A percentile compares a stretch with the other conserved stretches of the same genome.
phyloP scores from a whole-genome alignment of 2,113 vertebrate species.

The Meriones unguiculatus region DNA sequence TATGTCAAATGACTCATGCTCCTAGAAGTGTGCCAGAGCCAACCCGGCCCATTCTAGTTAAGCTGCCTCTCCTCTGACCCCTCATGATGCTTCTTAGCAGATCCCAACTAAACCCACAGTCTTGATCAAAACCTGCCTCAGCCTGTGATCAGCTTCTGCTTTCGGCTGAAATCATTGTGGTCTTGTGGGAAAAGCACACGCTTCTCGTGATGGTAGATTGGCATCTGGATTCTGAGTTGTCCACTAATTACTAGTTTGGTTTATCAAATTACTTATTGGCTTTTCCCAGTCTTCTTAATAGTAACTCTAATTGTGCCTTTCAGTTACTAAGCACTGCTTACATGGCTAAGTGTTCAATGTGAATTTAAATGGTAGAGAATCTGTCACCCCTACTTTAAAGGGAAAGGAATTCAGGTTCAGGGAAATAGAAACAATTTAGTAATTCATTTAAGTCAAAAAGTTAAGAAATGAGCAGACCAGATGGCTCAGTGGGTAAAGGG shows the following conservation, averaged over 20 bases:
- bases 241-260: constrained; percentile 1
- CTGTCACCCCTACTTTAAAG: background rate
- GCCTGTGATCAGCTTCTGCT: background rate
- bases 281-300: background rate
- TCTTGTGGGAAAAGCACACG: background rate
- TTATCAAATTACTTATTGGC: background rate
- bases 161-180: background rate
- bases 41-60: background rate
- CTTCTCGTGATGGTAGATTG: background rate
- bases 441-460: constrained; percentile 4
- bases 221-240: background rate
- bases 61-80: background rate
- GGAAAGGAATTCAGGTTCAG: constrained; percentile 22
- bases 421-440: background rate
- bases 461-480: background rate
- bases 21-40: constrained; percentile 6
- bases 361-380: background rate
- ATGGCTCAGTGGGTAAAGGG: background rate
- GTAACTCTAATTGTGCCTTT: background rate
- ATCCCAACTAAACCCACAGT: background rate
- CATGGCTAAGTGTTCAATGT: background rate
- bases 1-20: background rate
- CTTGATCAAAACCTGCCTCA: background rate
- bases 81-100: background rate
- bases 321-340: background rate